Evolutionary conservation across 2,888 invertebrate genomes (phyloP).

Genomic region (Oligia strigilis): DNA sequence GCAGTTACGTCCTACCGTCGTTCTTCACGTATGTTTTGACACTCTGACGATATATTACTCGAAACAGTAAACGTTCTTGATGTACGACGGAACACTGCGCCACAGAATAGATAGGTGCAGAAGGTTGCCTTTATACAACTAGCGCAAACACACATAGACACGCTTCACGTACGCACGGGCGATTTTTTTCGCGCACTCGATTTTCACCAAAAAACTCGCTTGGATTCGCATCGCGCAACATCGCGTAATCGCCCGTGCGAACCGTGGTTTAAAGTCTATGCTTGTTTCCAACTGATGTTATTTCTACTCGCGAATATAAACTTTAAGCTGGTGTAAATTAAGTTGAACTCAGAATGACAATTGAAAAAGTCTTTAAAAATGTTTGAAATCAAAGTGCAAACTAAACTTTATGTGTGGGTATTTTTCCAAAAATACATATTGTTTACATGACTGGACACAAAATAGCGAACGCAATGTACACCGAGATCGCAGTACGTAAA

Average conservation of each 20-base stretch:
- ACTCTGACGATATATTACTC: slow-evolving; percentile 60
- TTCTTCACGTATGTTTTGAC: slow-evolving; percentile 66
- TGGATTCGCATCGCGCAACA: background rate
- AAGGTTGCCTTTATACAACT: background rate
- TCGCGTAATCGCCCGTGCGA: background rate
- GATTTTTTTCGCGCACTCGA: background rate
- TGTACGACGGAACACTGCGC: slow-evolving; percentile 38
- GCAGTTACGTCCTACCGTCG: slow-evolving; percentile 55
- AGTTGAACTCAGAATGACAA: background rate
- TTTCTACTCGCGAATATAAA: background rate
- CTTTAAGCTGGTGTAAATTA: background rate
- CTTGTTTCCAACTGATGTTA: background rate
- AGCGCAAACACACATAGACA: background rate
- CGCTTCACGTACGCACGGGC: background rate
- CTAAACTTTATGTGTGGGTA: background rate
- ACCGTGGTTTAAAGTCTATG: background rate
- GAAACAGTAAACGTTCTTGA: slow-evolving; percentile 62
- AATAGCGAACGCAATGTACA: background rate
- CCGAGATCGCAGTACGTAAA: background rate
- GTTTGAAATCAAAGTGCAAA: background rate
- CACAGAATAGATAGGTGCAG: background rate
- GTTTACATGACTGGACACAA: background rate
- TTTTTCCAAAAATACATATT: background rate
- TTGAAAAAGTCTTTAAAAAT: background rate
- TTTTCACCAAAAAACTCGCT: background rate